These are phyloP conservation scores for Sylvia borin DNA, from an alignment of 2,797 vertebrate genomes.

Conservation along the genomic window DNA sequence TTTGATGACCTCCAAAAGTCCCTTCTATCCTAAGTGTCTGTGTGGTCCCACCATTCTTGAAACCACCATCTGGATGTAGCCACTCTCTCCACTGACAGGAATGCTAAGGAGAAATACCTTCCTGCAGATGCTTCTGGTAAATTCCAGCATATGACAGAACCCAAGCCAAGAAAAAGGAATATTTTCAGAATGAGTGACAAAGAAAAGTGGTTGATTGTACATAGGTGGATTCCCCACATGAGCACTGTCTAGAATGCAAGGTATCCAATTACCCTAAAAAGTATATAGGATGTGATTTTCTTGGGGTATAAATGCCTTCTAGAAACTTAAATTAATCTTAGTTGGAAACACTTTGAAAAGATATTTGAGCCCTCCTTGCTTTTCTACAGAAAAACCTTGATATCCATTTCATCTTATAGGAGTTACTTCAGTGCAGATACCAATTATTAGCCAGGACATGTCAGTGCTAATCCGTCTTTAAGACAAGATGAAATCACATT, in stretches of 20 bases:
- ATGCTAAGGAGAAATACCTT: neutral
- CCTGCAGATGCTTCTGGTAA: neutral
- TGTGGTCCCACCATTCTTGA: neutral
- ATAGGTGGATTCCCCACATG: neutral
- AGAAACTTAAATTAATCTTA: neutral
- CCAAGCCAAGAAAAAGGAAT: neutral
- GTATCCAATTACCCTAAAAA: neutral
- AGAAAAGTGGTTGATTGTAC: neutral
- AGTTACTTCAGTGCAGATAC: neutral
- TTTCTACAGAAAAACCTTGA: neutral
- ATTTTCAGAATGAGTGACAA: neutral
- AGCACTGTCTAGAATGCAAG: neutral
- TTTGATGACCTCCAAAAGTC: neutral
- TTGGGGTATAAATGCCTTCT: neutral
- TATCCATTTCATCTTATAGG: neutral
- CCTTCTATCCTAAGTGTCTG: neutral
- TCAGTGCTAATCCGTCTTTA: neutral
- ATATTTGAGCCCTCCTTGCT: neutral
- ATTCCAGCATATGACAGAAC: neutral
- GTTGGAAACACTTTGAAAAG: neutral
- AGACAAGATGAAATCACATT: neutral
- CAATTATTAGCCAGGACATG: neutral
- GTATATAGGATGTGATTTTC: neutral
- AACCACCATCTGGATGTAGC: no score
- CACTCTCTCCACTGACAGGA: neutral